A percentile compares a stretch with the other conserved stretches of the same genome.
phyloP scores from a whole-genome alignment of 2,113 vertebrate species.

The Trogon surrucura region DNA sequence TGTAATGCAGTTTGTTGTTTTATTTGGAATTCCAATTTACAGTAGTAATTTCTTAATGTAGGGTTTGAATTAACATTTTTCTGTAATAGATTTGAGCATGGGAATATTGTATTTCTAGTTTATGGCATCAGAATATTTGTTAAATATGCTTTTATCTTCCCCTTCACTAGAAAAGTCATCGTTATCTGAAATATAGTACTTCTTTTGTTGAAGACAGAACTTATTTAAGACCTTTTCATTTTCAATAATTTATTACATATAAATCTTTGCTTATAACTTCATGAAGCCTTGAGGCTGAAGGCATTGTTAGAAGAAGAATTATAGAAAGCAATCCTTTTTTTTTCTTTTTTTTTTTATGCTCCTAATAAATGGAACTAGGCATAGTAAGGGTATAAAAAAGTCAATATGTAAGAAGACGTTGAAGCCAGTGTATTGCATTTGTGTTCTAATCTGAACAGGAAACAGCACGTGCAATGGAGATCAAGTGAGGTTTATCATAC shows the following conservation, averaged over 20 bases:
- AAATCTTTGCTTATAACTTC: conserved; percentile 76
- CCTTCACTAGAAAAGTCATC: conserved; percentile 54
- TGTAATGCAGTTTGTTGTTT: conserved; percentile 35
- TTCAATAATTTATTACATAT: conserved; percentile 75
- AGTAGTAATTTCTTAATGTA: conserved; percentile 17
- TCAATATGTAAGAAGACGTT: background rate
- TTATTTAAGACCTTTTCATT: conserved; percentile 63
- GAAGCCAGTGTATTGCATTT: conserved; percentile 36
- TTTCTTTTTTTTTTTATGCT: conserved; percentile 63
- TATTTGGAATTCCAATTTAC: conserved; percentile 45
- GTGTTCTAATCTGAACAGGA: conserved; percentile 58
- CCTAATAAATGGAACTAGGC: conserved; percentile 69
- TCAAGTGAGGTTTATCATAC: background rate
- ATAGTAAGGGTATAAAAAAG: conserved; percentile 65
- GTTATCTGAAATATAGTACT: conserved; percentile 65
- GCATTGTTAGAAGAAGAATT: conserved; percentile 71
- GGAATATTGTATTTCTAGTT: conserved; percentile 56
- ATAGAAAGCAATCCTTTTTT: conserved; percentile 56
- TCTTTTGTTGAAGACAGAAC: conserved; percentile 62
- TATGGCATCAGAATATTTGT: conserved; percentile 48
- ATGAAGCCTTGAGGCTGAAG: conserved; percentile 68
- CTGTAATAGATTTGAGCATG: conserved; percentile 45
- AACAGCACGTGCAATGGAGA: background rate
- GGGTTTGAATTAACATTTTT: conserved; percentile 28
- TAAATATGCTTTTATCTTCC: conserved; percentile 61